Conservation (phyloP, 2,888 invertebrate genomes). For the Periphyllus acericola region DNA sequence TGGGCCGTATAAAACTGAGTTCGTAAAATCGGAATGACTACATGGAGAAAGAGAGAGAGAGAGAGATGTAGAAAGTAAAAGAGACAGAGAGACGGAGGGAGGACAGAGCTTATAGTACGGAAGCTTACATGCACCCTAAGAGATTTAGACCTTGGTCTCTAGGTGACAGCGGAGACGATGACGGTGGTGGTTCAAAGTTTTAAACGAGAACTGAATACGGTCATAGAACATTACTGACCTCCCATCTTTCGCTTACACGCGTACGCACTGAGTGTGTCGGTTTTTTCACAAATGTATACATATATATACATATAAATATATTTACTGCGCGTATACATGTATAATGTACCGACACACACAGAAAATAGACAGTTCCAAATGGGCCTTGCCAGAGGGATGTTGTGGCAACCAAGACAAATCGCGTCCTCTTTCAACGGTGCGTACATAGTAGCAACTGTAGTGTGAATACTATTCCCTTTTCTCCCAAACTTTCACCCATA, state of each 20-base stretch:
- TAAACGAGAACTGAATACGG: neutral
- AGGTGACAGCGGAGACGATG: conserved; percentile 5
- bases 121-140: neutral
- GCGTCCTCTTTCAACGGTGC: conserved; percentile 13
- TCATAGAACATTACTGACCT: conserved; percentile 22
- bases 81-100: neutral
- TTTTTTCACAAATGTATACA: too few relatives aligned
- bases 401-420: conserved; percentile 35
- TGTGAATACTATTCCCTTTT: neutral
- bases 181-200: neutral
- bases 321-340: neutral
- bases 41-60: neutral
- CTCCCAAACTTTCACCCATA: neutral
- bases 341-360: neutral
- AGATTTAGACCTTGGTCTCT: neutral
- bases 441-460: neutral
- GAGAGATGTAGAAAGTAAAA: neutral
- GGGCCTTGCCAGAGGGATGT: conserved; percentile 34
- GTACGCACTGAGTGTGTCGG: too few relatives aligned
- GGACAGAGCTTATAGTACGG: neutral
- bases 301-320: too few relatives aligned
- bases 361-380: conserved; percentile 39
- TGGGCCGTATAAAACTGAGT: neutral
- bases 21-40: neutral
- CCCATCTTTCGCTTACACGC: neutral